Evolutionary conservation across 2,888 invertebrate genomes (phyloP).

Genomic region (Ischnura elegans): DNA sequence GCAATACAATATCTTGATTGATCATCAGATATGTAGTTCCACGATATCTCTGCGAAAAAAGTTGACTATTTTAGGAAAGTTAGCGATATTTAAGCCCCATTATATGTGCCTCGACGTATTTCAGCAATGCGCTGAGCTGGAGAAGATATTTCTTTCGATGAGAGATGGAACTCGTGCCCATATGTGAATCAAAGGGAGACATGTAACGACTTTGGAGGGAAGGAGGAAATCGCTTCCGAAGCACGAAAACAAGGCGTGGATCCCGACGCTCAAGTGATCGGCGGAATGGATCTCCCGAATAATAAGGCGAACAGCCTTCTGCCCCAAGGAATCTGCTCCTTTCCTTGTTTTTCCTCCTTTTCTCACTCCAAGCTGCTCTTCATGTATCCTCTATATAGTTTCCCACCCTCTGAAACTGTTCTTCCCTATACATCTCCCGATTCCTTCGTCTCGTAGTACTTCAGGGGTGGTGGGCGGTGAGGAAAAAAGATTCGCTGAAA

Average conservation of each 20-base stretch:
- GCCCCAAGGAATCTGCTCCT: constrained; percentile 28
- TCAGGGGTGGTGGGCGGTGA: background rate
- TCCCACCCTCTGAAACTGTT: constrained; percentile 31
- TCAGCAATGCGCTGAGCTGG: background rate
- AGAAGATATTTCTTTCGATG: background rate
- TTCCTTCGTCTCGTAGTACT: background rate
- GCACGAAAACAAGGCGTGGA: background rate
- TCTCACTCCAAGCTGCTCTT: background rate
- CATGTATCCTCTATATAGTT: background rate
- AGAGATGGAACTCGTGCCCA: background rate
- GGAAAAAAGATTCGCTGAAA: constrained; percentile 18
- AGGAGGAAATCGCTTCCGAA: background rate
- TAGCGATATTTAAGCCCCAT: background rate
- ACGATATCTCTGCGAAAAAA: too few relatives aligned
- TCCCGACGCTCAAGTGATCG: constrained; percentile 5
- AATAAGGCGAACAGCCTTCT: constrained; percentile 38
- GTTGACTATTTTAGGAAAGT: too few relatives aligned
- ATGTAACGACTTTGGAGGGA: background rate
- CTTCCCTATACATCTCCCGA: background rate
- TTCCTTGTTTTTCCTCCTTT: constrained; percentile 19
- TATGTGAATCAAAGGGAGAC: background rate
- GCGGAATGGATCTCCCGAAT: constrained; percentile 35
- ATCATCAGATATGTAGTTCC: too few relatives aligned
- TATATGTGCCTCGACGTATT: background rate
- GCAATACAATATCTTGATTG: too few relatives aligned